Evolutionary conservation across 2,113 vertebrate species (phyloP), one percentile per base, ranked within the genome.

Genomic region (Stercorarius parasiticus): DNA sequence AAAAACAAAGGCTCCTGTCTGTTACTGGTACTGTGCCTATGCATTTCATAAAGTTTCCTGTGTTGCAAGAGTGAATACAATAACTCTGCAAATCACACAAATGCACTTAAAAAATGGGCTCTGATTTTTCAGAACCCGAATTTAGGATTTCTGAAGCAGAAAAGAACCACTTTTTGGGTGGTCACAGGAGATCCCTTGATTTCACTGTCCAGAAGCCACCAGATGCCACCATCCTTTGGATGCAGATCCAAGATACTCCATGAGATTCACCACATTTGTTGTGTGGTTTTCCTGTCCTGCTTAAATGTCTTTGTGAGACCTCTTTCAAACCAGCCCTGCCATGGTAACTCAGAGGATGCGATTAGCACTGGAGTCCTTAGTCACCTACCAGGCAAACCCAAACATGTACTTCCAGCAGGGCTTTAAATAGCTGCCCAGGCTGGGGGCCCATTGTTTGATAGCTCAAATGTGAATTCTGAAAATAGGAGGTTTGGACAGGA

Each of bases 401-500:
- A 95, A 91, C 85, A 43, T 62, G 61, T 56, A 21, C 58, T 97
- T 92, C 59, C 67, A 93, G 65, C 36, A 73, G 77, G 76, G 79
- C 77, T 95, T 95, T 96, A 95, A 95, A 95, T 95, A 86, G 70
- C 50, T 8, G 34, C 89, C 62, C 53, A 92, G 79, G 91, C 97
- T 96, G 83, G 96, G 93, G 93, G 62, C 79, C 52, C n/a, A 93
- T 97, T 98, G 97, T 98, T 97, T 88, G 53, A 58, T 89, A 76
- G 27, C 59, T 95, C 84, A 78, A 84, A 52, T 72, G 72, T 66
- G 77, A 92, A 85, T 96, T 80, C 95, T 97, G 88, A 77, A 70
- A 97, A 96, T 94, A 96, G 97, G 95, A 90, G 95, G 81, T 88
- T 90, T 45, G 89, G 89, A 86, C 97, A 94, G 97, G 95, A 97